Base-by-base conservation (phyloP, 2,888 invertebrate genomes). In the Alitta virens region DNA sequence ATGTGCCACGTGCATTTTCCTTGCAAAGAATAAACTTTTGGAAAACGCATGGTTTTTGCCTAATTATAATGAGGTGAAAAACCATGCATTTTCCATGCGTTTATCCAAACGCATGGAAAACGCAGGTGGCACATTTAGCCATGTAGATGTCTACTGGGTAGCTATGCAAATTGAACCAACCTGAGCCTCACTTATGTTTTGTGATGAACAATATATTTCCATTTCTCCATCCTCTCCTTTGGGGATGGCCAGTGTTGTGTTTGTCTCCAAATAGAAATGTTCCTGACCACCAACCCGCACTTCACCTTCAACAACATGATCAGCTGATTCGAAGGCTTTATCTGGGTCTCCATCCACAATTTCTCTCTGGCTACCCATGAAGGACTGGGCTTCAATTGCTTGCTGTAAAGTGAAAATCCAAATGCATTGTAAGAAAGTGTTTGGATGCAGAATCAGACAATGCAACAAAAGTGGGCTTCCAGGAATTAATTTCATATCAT, bases 241-340 rank as follows among this genome's bases (percentile, higher is more conserved):
- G 0, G 85, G 85, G 21, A 83, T 77, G 0, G 76, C 85, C 9
- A 85, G 67, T 43, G 81, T 77, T 1, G 79, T 75, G 23, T 84
- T 81, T 0, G 96, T 93, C 83, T 98, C 97, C 72, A 98, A 84
- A 82, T 97, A 97, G 81, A 98, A 96, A 80, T 97, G 97, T 78
- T 97, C 96, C 82, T 97, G 96, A 0, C 92, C 94, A 14, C 94
- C 94, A 76, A 91, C 89, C 62, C 89, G 85, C 52, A 88, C 85
- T 69, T 90, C 87, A 0, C 93, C 92, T 82, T 91, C 89, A 38
- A 94, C 77, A n/a, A 91, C 82, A 76, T 90, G 87, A 42, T 90
- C 88, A 14, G 90, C 87, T 66, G 86, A 84, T 40, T 85, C 21
- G 7, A 46, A 21, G 5, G 86, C 89, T 58, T 83, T 77, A 7